Evolutionary conservation across 2,113 vertebrate species (phyloP).

Genomic region (Rhabdomys dilectus): DNA sequence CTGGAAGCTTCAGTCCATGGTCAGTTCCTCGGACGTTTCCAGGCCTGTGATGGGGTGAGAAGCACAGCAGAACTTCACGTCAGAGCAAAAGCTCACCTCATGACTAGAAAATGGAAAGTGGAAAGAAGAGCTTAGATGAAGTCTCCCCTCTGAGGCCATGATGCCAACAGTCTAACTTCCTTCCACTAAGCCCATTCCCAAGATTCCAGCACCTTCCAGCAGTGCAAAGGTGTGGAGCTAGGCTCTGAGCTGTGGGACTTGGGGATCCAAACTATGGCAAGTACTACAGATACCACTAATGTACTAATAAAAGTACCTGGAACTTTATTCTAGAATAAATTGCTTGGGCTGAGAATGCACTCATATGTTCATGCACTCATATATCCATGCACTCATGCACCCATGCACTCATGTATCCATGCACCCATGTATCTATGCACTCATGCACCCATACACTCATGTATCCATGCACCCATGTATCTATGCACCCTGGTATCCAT

Average conservation of each 20-base stretch:
- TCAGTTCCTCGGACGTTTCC: background rate
- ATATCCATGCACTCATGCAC: background rate
- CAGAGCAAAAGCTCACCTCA: background rate
- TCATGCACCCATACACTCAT: background rate
- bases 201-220: background rate
- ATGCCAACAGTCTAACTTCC: background rate
- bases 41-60: background rate
- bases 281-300: background rate
- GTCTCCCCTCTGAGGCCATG: background rate
- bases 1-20: background rate
- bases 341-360: background rate
- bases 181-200: background rate
- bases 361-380: background rate
- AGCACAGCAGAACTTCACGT: background rate
- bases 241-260: background rate
- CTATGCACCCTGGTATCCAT: background rate
- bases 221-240: background rate
- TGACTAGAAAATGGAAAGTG: background rate
- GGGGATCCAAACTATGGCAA: background rate
- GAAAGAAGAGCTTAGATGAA: too few relatives aligned
- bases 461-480: background rate
- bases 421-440: background rate
- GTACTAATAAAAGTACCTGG: too few relatives aligned
- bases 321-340: background rate
- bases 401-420: background rate